phyloP scores from a whole-genome alignment of 2,113 vertebrate species.

The Rhinoptilus africanus region DNA sequence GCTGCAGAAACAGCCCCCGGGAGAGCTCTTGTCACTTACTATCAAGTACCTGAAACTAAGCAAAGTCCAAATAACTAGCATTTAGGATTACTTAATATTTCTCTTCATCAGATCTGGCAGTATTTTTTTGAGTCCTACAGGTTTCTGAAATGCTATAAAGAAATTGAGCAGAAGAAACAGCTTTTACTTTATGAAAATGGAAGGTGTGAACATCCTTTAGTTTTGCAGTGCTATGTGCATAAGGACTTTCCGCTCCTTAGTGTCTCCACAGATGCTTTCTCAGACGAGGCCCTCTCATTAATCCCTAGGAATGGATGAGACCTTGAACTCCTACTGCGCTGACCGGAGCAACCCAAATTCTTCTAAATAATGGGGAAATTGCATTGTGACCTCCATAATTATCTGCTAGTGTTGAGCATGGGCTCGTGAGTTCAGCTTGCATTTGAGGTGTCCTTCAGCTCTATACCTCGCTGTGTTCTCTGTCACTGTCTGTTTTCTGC shows the following conservation, averaged over 20 bases:
- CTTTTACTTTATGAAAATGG: background rate
- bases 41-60: background rate
- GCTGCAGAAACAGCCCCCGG: background rate
- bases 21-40: background rate
- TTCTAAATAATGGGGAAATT: background rate
- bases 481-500: background rate
- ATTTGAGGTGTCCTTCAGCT: background rate
- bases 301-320: background rate
- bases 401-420: background rate
- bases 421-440: background rate
- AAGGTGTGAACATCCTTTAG: background rate
- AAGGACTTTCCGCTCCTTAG: background rate
- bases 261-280: background rate
- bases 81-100: background rate
- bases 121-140: background rate
- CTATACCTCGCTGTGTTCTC: background rate
- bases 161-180: background rate
- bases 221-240: background rate
- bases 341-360: background rate
- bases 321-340: background rate
- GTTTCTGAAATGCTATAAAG: background rate
- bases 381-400: accelerated
- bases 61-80: background rate
- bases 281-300: background rate
- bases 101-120: background rate